These are phyloP conservation scores for Hyposoter dolosus DNA, from an alignment of 2,888 invertebrate genomes.

Conservation along the genomic window DNA sequence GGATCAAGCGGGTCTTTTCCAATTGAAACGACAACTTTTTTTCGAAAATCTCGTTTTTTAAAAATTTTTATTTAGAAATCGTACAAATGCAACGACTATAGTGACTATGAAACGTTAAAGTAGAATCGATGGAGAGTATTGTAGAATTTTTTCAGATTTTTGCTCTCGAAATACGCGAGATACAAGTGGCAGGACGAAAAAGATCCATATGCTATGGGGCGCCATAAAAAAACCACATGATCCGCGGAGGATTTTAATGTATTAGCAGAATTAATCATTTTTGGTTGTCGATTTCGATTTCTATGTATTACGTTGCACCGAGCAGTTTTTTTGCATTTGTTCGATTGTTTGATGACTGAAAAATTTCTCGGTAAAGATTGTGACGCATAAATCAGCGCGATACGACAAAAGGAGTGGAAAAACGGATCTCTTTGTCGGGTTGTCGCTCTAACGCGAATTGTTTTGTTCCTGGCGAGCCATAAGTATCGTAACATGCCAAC, in stretches of 20 bases:
- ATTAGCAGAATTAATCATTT: too few relatives aligned
- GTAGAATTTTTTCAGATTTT: too few relatives aligned
- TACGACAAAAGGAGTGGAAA: constrained; percentile 22
- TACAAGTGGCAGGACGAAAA: too few relatives aligned
- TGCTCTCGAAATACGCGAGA: too few relatives aligned
- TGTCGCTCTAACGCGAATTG: constrained; percentile 53
- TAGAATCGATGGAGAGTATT: too few relatives aligned
- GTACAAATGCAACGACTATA: too few relatives aligned
- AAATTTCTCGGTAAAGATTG: not conserved
- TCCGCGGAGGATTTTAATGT: too few relatives aligned
- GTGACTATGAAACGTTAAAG: too few relatives aligned
- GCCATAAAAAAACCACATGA: too few relatives aligned
- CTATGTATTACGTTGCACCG: not conserved
- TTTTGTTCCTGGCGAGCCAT: constrained; percentile 52
- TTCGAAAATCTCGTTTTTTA: not conserved
- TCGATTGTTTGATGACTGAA: too few relatives aligned
- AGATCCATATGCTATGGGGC: too few relatives aligned
- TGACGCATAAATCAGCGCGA: not conserved
- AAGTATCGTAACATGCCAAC: constrained; percentile 62
- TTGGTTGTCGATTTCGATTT: not conserved
- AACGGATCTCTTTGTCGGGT: constrained; percentile 48
- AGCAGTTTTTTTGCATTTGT: not conserved
- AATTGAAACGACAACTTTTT: not conserved
- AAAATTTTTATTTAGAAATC: too few relatives aligned
- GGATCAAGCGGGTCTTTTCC: not conserved